Evolutionary conservation across 2,113 vertebrate genomes (phyloP).

Genomic region (Plotosus lineatus): DNA sequence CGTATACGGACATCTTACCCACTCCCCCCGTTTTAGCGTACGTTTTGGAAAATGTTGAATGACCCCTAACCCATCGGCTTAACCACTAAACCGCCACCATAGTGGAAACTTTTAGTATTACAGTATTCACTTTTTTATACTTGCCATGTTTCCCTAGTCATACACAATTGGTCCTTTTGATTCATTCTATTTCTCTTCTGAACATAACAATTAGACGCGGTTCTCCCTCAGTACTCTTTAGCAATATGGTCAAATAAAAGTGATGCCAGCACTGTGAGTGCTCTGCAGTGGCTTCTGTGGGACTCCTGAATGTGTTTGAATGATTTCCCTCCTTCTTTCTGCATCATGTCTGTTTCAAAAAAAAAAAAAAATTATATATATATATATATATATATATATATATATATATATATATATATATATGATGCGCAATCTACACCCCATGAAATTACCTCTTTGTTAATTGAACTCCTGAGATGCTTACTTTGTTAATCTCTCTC

Average conservation of each 20-base stretch:
- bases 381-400: no score
- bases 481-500: neutral
- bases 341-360: neutral
- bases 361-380: no score
- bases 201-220: constrained; percentile 75
- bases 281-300: neutral
- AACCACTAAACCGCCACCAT: no score
- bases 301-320: neutral
- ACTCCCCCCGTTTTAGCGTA: no score
- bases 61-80: no score
- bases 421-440: neutral
- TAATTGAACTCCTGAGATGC: neutral
- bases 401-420: no score
- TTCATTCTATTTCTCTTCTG: constrained; percentile 51
- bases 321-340: constrained; percentile 4
- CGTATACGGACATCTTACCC: no score
- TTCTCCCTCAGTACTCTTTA: constrained; percentile 57
- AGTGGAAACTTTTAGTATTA: no score
- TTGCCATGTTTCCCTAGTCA: neutral
- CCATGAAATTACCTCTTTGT: neutral
- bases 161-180: neutral
- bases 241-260: constrained; percentile 26
- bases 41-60: no score
- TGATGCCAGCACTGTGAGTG: neutral
- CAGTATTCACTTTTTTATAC: no score